phyloP scores from a whole-genome alignment of 2,797 vertebrate species.

The Hippoglossus hippoglossus region DNA sequence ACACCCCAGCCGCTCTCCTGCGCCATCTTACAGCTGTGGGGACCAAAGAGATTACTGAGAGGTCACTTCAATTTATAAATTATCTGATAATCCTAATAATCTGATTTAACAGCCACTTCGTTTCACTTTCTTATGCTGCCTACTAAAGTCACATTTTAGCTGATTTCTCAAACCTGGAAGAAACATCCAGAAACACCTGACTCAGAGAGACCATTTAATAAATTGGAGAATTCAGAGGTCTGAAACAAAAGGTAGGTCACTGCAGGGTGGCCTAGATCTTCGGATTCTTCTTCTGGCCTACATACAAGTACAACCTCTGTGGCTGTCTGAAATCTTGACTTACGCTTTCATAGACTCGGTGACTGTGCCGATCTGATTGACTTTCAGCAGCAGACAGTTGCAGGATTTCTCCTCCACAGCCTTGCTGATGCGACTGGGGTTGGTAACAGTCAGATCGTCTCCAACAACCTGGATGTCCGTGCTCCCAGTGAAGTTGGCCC shows the following conservation, averaged over 20 bases:
- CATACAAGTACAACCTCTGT: background rate
- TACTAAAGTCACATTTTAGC: no score
- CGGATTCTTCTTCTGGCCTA: background rate
- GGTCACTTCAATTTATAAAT: no score
- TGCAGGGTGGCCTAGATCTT: background rate
- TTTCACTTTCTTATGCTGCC: no score
- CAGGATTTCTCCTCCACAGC: conserved; percentile 91
- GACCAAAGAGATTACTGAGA: background rate
- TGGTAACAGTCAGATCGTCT: conserved; percentile 96
- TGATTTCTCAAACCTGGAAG: no score
- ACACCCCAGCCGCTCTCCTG: conserved; percentile 97
- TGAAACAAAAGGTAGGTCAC: background rate
- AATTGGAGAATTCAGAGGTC: background rate
- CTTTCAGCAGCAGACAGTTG: conserved; percentile 97
- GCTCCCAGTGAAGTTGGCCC: conserved; percentile 90
- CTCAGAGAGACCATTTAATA: background rate
- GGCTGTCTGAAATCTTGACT: conserved; percentile 57
- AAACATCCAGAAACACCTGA: background rate
- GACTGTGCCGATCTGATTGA: conserved; percentile 96
- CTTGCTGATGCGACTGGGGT: conserved; percentile 92
- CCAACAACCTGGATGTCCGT: conserved; percentile 94
- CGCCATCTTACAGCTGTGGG: conserved; percentile 92
- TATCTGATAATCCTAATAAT: background rate
- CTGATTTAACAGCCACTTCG: background rate
- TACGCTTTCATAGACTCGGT: conserved; percentile 94